Evolutionary conservation across 2,888 invertebrate species (phyloP).

Genomic region (Linyphia triangularis): DNA sequence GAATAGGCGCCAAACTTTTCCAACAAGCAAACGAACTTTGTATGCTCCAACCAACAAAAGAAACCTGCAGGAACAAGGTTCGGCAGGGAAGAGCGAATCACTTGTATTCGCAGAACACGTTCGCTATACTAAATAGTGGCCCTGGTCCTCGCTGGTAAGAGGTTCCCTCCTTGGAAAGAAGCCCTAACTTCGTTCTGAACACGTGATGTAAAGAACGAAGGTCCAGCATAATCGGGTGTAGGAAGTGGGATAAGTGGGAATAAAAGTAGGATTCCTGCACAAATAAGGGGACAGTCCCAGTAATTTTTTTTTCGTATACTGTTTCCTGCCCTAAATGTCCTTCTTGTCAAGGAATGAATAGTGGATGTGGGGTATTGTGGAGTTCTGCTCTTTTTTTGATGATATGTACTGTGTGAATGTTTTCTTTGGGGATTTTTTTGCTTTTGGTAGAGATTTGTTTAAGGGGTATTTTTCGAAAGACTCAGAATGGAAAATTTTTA

Average conservation of each 20-base stretch:
- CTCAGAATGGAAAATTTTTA: no score
- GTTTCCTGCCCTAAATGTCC: not conserved
- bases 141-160: not conserved
- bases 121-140: conserved; percentile 27
- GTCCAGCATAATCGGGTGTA: conserved; percentile 33
- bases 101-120: conserved; percentile 42
- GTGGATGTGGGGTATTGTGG: not conserved
- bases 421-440: no score
- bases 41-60: not conserved
- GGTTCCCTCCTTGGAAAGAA: not conserved
- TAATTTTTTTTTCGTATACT: no score
- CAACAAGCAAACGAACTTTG: not conserved
- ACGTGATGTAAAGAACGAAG: conserved; percentile 39
- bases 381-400: no score
- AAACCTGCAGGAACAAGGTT: not conserved
- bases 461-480: no score
- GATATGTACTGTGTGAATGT: no score
- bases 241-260: conserved; percentile 39
- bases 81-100: conserved; percentile 2
- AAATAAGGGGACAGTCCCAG: no score
- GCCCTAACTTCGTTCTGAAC: conserved; percentile 44
- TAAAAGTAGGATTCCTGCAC: conserved; percentile 11
- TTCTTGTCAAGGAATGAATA: not conserved
- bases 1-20: no score
- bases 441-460: no score